Evolutionary conservation across 2,113 vertebrate genomes (phyloP).

Genomic region (Tautogolabrus adspersus): DNA sequence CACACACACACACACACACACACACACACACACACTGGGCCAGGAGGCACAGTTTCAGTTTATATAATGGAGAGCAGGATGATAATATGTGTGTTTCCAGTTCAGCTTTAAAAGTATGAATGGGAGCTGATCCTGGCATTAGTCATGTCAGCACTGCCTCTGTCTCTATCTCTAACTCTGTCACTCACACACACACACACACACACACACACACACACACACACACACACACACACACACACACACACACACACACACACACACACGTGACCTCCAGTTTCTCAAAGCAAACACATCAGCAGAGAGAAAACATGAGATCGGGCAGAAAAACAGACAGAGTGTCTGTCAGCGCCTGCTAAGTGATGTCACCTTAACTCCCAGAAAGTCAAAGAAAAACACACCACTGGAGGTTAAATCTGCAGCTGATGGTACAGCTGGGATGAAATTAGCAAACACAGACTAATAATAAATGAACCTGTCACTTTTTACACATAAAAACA

Average conservation of each 20-base stretch:
- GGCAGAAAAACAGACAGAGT: not conserved
- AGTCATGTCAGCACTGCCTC: conserved; percentile 58
- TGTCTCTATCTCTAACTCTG: not conserved
- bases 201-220: not conserved
- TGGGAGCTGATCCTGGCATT: conserved; percentile 63
- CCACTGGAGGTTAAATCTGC: not conserved
- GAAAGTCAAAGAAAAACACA: not conserved
- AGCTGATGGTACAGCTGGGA: not conserved
- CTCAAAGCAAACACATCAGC: not conserved
- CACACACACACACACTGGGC: conserved; percentile 33
- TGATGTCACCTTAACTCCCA: not conserved
- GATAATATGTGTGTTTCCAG: conserved; percentile 66
- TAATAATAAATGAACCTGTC: not conserved
- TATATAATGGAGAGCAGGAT: conserved; percentile 55
- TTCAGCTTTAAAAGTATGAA: conserved; percentile 67
- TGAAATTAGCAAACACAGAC: not conserved
- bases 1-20: conserved; percentile 11
- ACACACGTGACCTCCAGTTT: conserved; percentile 8
- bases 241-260: conserved; percentile 2
- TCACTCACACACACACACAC: conserved; percentile 4
- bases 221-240: not conserved
- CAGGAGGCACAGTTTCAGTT: conserved; percentile 49
- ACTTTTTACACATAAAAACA: not conserved
- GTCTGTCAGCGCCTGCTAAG: not conserved
- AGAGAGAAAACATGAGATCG: conserved; percentile 2